Base-by-base conservation (phyloP, 2,888 invertebrate species). In the Marasmarcha lunaedactyla region DNA sequence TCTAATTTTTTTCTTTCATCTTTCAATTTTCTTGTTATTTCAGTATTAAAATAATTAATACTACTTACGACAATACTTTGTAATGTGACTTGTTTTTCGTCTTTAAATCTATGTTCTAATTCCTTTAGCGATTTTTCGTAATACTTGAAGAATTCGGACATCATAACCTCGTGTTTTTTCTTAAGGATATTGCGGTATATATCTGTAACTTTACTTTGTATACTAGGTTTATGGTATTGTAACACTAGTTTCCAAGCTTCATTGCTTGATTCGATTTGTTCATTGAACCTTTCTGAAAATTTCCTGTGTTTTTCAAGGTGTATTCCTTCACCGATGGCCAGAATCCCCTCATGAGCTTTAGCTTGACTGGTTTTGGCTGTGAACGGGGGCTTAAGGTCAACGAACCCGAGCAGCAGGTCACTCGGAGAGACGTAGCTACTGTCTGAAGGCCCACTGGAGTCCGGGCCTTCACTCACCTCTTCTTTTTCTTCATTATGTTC, bases 291-390 rank as follows among this genome's bases (percentile, higher is more conserved):
- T 20, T 20, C 20, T 5, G 7, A 5, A 7, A 20, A 20, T 20
- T 20, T 20, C 7, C 20, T 20, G 7, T 20, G 20, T 20, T 20
- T 20, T 20, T 20, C 20, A 20, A 20, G 20, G 7, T 5, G 20
- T 20, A 20, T 20, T 20, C 7, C 49, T 49, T 76, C 57, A 1
- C 79, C 83, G 39, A 81, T 81, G 10, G 50, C 48, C 34, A 79
- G 54, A 43, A 83, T 76, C 30, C 83, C 81, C 57, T 71, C 57
- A 45, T 83, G 81, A 26, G 81, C 67, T 46, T 54, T 65, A 1
- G 72, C 77, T 56, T 77, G 65, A 11, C 67, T 70, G 40, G 77
- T 71, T 63, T 74, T 81, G 1, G 81, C 78, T 11, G 83, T 83
- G 46, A 81, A 77, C 0, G 83, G 83, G 27, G 79, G 74, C 15